Conservation (phyloP, 2,888 invertebrate genomes). For the Carcina quercana region DNA sequence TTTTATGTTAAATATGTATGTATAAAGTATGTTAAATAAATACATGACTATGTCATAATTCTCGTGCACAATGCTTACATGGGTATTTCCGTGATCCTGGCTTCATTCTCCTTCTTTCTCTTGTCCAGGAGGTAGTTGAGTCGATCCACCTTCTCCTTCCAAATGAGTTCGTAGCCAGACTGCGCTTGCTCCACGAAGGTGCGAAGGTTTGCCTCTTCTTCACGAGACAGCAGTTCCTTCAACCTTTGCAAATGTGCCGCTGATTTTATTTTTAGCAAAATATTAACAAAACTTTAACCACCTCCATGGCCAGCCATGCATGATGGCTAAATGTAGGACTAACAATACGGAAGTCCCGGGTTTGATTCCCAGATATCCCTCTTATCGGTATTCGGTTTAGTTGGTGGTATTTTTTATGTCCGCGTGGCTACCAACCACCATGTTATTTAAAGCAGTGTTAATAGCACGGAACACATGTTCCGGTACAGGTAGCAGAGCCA, state of each 20-base stretch:
- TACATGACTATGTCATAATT: too few species aligned
- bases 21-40: too few species aligned
- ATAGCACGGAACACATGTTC: too few species aligned
- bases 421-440: too few species aligned
- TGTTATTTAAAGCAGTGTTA: too few species aligned
- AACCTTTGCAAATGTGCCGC: too few species aligned
- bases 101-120: slow-evolving; percentile 67
- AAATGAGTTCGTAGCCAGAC: slow-evolving; percentile 54
- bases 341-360: too few species aligned
- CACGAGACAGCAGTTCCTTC: slow-evolving; percentile 49
- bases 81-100: slow-evolving; percentile 55
- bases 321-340: background rate
- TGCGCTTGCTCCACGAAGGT: slow-evolving; percentile 72
- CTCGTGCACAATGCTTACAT: slow-evolving; percentile 51
- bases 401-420: too few species aligned
- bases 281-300: background rate
- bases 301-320: background rate
- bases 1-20: too few species aligned
- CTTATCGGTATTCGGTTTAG: too few species aligned
- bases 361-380: too few species aligned
- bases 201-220: slow-evolving; percentile 66
- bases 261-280: background rate
- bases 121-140: slow-evolving; percentile 59
- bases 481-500: too few species aligned
- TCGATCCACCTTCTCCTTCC: slow-evolving; percentile 64